phyloP scores from a whole-genome alignment of 2,888 invertebrate genomes.

The Megastigmus dorsalis region DNA sequence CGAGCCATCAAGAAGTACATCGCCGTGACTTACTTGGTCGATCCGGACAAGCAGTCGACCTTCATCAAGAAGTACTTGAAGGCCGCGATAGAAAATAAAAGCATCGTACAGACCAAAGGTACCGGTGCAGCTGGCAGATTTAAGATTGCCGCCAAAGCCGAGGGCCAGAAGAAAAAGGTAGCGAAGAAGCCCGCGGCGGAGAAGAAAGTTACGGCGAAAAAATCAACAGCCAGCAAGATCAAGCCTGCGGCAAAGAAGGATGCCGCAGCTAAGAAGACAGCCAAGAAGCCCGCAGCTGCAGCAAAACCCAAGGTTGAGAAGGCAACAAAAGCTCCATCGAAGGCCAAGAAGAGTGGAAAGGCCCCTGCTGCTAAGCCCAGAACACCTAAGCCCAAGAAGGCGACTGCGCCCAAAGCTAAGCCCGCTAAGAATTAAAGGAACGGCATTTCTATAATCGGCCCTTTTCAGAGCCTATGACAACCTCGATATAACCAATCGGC shows the following conservation, averaged over 20 bases:
- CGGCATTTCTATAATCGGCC: background rate
- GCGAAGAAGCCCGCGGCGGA: constrained; percentile 52
- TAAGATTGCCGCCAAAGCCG: constrained; percentile 66
- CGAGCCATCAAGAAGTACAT: constrained; percentile 81
- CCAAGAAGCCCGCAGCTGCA: constrained; percentile 31
- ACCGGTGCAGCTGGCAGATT: constrained; percentile 77
- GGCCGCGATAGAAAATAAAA: constrained; percentile 76
- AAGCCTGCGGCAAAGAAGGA: constrained; percentile 50
- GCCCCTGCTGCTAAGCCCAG: constrained; percentile 64
- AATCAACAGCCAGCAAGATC: constrained; percentile 51
- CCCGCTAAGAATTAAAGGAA: constrained; percentile 55
- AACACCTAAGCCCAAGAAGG: constrained; percentile 60
- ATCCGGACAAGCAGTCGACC: constrained; percentile 77
- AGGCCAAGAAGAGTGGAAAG: constrained; percentile 67
- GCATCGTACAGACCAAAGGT: constrained; percentile 77
- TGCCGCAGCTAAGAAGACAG: constrained; percentile 19
- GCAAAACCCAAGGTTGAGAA: no score
- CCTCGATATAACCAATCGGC: constrained; percentile 57
- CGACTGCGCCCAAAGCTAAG: constrained; percentile 61
- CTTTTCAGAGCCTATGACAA: background rate
- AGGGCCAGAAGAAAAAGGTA: constrained; percentile 31
- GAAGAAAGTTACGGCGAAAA: constrained; percentile 56
- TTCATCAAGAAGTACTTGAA: constrained; percentile 80
- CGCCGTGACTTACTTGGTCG: constrained; percentile 77
- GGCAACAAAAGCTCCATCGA: constrained; percentile 50